Percentiles rank a stretch among this genome's conserved stretches.
Conservation (phyloP, 2,113 vertebrate species). For the Ammodytes dubius region DNA sequence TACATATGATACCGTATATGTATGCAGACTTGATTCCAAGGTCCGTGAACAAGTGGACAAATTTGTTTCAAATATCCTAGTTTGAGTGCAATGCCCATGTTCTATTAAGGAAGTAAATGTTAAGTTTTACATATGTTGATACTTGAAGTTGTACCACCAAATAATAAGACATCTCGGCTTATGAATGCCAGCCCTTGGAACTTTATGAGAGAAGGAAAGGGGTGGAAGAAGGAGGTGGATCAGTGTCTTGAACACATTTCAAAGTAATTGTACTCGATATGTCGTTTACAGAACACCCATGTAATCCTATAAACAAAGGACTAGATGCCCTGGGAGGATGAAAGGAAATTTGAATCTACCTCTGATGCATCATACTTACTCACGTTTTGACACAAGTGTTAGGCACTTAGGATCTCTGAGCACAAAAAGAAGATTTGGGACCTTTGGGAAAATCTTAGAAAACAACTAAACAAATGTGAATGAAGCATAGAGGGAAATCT, state of each 20-base stretch:
- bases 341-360: slow-evolving; percentile 78
- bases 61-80: slow-evolving; percentile 41
- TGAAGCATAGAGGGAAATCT: slow-evolving; percentile 7
- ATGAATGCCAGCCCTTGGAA: slow-evolving; percentile 78
- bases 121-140: slow-evolving; percentile 42
- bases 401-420: slow-evolving; percentile 55
- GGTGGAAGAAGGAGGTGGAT: slow-evolving; percentile 31
- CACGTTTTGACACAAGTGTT: slow-evolving; percentile 67
- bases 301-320: slow-evolving; percentile 85
- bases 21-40: slow-evolving; percentile 26
- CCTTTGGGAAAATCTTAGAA: slow-evolving; percentile 48
- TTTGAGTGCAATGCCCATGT: neutral
- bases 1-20: slow-evolving; percentile 28
- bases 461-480: slow-evolving; percentile 11
- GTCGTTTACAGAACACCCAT: slow-evolving; percentile 85
- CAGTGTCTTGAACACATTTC: slow-evolving; percentile 81
- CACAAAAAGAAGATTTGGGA: slow-evolving; percentile 58
- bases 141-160: slow-evolving; percentile 52
- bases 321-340: slow-evolving; percentile 78
- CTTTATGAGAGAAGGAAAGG: slow-evolving; percentile 70
- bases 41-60: slow-evolving; percentile 51
- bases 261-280: slow-evolving; percentile 85
- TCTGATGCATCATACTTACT: slow-evolving; percentile 78
- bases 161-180: slow-evolving; percentile 70
- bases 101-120: slow-evolving; percentile 19